Base-by-base conservation (phyloP, 2,888 invertebrate species). In the Ferrisia virgata region DNA sequence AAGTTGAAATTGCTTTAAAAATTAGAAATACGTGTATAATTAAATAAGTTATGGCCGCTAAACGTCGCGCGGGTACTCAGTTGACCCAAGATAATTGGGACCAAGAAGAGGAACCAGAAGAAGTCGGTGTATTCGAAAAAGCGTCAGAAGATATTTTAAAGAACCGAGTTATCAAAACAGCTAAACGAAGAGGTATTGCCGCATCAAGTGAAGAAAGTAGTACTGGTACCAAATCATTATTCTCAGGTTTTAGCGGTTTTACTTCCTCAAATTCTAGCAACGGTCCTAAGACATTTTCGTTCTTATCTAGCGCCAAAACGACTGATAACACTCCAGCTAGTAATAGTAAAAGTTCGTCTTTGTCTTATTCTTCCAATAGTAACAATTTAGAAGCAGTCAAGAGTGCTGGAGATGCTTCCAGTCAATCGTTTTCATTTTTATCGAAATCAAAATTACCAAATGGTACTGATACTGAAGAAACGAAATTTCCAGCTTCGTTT, bases 1-100 rank as follows among this genome's bases (percentile, higher is more conserved):
- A n/a, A n/a, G n/a, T n/a, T n/a, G n/a, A 18, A 18, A 36, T 53
- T 53, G 18, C 53, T 6, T 53, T 53, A 1, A 22, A 22, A 53
- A 18, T 22, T 22, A 6, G 8, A 53, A 53, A 11, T n/a, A 47
- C 22, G n/a, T n/a, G n/a, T n/a, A n/a, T n/a, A n/a, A n/a, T n/a
- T n/a, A 22, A 47, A 9, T 53, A 13, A 53, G 28, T 13, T 28
- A 64, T 64, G 64, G 64, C 64, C 28, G 43, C 53, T 81, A 96
- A 96, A 90, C 91, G 96, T 86, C 89, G 90, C 86, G 95, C 96
- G 36, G 91, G 93, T 5, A 91, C 91, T 28, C 93, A 95, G 85
- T 89, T 96, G 86, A 95, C 94, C 89, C 94, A 94, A 87, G 93
- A 94, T 13, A 96, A 96, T 88, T 96, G 96, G 96, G 93, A 96